A percentile compares a stretch with the other conserved stretches of the same genome.
Conservation (phyloP, 1,140 invertebrate genomes). For the Tribolium castaneum region DNA sequence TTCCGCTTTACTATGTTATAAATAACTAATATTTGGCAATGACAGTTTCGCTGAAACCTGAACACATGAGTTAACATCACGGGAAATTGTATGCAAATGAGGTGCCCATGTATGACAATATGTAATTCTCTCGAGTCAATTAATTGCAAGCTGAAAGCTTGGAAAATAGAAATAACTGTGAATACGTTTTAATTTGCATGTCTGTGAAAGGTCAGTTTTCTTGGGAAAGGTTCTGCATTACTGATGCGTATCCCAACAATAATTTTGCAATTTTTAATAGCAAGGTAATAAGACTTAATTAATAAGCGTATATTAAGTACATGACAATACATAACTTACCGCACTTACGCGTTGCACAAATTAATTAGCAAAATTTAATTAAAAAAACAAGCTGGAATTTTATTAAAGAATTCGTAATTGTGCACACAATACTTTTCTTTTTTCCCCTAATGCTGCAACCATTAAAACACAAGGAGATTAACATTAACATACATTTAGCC, state of each 20-base stretch:
- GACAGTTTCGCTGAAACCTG: not conserved
- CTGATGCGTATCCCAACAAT: not conserved
- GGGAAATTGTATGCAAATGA: not conserved
- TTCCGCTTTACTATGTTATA: not conserved
- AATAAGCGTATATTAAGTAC: not conserved
- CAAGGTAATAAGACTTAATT: not conserved
- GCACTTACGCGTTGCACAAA: not conserved
- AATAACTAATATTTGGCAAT: not conserved
- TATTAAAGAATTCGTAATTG: not conserved
- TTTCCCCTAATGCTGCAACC: constrained; percentile 3
- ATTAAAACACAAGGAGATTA: not conserved
- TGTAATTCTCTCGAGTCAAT: not conserved
- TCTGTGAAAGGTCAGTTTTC: not conserved
- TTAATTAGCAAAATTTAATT: not conserved
- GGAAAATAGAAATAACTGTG: too few relatives aligned
- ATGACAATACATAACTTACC: not conserved
- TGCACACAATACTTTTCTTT: not conserved
- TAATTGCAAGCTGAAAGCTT: too few relatives aligned
- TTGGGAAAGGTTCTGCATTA: not conserved
- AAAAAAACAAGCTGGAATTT: not conserved
- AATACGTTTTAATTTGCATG: not conserved
- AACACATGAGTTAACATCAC: not conserved
- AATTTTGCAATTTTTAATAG: too few relatives aligned
- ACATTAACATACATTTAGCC: not conserved
- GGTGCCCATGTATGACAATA: not conserved